Conservation (phyloP, 2,113 vertebrate genomes). For the Esox niger region DNA sequence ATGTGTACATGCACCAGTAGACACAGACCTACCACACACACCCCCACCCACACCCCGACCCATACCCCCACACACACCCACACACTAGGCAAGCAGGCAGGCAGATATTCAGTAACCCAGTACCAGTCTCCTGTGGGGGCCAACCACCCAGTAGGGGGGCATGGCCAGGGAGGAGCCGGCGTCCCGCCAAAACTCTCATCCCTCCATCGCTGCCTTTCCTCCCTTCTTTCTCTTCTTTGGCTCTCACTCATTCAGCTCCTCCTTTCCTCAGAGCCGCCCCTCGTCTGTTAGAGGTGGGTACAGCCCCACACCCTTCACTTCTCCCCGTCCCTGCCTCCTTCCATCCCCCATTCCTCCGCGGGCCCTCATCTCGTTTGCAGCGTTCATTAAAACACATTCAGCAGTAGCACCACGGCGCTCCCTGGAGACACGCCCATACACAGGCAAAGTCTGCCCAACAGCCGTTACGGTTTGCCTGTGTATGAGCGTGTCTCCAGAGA, state of each 20-base stretch:
- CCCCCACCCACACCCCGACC: neutral
- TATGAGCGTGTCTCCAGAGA: conserved; percentile 38
- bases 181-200: conserved; percentile 39
- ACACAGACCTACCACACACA: conserved; percentile 18
- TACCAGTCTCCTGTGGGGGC: conserved; percentile 21
- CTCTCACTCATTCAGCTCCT: conserved; percentile 32
- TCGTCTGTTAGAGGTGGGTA: conserved; percentile 42
- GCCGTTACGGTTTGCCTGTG: neutral
- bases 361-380: conserved; percentile 49
- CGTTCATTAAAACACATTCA: conserved; percentile 62
- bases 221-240: conserved; percentile 33
- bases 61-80: neutral
- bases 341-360: conserved; percentile 50
- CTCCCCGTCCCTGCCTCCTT: neutral
- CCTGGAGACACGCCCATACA: conserved; percentile 36
- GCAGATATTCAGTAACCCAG: neutral
- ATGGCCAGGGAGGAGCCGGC: too few relatives aligned
- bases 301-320: neutral
- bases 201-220: conserved; percentile 43
- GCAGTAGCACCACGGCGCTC: conserved; percentile 47
- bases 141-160: too few relatives aligned
- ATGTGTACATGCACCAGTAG: neutral
- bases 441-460: too few relatives aligned
- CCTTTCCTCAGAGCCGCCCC: conserved; percentile 14
- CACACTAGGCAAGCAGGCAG: conserved; percentile 7